Evolutionary conservation across 2,113 vertebrate species (phyloP).

Genomic region (Lucifuga dentata): DNA sequence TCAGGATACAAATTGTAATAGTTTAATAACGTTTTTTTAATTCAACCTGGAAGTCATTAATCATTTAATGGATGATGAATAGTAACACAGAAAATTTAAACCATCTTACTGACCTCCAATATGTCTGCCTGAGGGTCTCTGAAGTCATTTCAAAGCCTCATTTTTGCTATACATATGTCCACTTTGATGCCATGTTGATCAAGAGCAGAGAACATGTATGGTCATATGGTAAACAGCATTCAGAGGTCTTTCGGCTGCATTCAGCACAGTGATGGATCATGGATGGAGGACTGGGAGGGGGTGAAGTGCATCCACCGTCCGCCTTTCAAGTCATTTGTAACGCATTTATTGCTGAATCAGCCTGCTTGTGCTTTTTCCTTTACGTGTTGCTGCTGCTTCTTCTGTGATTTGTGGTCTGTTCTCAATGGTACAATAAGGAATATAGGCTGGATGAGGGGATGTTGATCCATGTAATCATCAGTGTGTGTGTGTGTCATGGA

Average conservation of each 20-base stretch:
- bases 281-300: too few relatives aligned
- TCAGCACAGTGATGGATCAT: too few relatives aligned
- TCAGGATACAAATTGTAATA: not conserved
- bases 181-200: conserved; percentile 2
- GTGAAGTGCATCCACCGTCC: not conserved
- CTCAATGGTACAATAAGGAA: conserved; percentile 12
- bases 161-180: too few relatives aligned
- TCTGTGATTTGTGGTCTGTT: conserved; percentile 42
- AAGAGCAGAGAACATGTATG: not conserved
- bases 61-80: too few relatives aligned
- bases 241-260: conserved; percentile 4
- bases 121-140: too few relatives aligned
- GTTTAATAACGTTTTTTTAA: too few relatives aligned
- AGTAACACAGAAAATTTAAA: too few relatives aligned
- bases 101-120: too few relatives aligned
- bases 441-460: not conserved
- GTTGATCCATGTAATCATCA: conserved; percentile 20
- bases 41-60: too few relatives aligned
- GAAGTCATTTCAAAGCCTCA: too few relatives aligned
- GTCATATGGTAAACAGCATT: conserved; percentile 19
- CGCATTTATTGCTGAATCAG: conserved; percentile 63
- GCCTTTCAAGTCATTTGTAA: conserved; percentile 55
- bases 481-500: not conserved
- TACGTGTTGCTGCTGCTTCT: conserved; percentile 36
- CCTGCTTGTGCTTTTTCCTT: not conserved